A percentile compares a stretch with the other conserved stretches of the same genome.
phyloP scores from a whole-genome alignment of 1,140 invertebrate genomes.

The Pomacea maculata region DNA sequence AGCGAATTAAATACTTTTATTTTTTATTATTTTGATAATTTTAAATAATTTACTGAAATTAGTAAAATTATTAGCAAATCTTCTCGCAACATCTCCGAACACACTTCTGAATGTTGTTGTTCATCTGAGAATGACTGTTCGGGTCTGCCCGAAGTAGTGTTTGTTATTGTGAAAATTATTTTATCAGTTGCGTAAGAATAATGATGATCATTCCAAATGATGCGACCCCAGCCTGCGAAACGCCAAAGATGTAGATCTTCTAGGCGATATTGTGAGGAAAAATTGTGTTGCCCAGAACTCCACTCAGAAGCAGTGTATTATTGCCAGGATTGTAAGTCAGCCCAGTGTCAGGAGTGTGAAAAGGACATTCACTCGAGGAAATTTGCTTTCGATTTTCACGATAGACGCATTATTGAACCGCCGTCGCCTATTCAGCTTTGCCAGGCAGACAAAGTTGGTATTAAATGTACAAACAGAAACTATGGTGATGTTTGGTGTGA shows the following conservation, averaged over 20 bases:
- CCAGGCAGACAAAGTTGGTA: slow-evolving; percentile 39
- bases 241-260: slow-evolving; percentile 46
- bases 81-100: too few species aligned
- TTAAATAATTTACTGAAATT: too few species aligned
- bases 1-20: too few species aligned
- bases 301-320: slow-evolving; percentile 52
- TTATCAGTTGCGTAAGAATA: too few species aligned
- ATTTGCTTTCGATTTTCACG: slow-evolving; percentile 58
- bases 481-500: slow-evolving; percentile 63
- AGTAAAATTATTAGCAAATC: too few species aligned
- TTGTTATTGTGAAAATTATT: too few species aligned
- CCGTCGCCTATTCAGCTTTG: slow-evolving; percentile 54
- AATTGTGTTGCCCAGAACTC: slow-evolving; percentile 53
- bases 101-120: too few species aligned
- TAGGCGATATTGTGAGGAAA: slow-evolving; percentile 55
- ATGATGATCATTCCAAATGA: slow-evolving; percentile 16
- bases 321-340: slow-evolving; percentile 62
- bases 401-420: slow-evolving; percentile 45
- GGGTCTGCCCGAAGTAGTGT: too few species aligned
- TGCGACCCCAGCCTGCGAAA: slow-evolving; percentile 24
- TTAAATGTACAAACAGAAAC: slow-evolving; percentile 57
- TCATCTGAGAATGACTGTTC: too few species aligned
- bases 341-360: slow-evolving; percentile 64
- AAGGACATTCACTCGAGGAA: slow-evolving; percentile 59
- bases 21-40: too few species aligned